phyloP scores from a whole-genome alignment of 92 coral and sea anemone species.

The Isaurus tuberculatus region DNA sequence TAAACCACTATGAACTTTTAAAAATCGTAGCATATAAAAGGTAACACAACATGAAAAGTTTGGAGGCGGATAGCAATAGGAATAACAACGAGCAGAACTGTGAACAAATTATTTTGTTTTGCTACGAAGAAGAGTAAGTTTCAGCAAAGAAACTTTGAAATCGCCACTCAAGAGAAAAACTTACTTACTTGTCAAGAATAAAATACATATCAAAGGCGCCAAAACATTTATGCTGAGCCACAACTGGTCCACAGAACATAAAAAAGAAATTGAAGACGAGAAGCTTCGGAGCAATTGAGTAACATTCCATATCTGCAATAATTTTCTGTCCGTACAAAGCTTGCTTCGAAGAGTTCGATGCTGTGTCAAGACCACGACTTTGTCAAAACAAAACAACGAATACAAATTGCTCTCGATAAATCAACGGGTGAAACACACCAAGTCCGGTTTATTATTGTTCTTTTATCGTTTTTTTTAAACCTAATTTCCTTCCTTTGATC shows the following conservation, averaged over 20 bases:
- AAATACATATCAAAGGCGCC: conserved; percentile 46
- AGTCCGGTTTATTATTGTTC: background rate
- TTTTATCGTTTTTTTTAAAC: background rate
- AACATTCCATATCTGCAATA: background rate
- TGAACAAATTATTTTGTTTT: too few species aligned
- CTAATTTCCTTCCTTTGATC: conserved; percentile 22
- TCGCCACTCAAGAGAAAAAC: background rate
- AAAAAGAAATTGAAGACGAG: conserved; percentile 11
- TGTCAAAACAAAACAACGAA: background rate
- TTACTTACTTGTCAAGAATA: conserved; percentile 40
- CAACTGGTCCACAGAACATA: conserved; percentile 3
- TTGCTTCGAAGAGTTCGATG: too few species aligned
- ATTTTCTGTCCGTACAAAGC: background rate
- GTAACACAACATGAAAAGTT: too few species aligned
- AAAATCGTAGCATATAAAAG: too few species aligned
- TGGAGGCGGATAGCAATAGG: too few species aligned
- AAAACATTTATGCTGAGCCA: conserved; percentile 41
- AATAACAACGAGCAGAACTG: too few species aligned
- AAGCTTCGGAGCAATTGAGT: background rate
- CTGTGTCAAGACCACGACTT: background rate
- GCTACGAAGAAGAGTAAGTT: background rate
- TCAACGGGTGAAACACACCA: background rate
- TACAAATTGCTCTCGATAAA: background rate
- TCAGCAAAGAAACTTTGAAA: background rate
- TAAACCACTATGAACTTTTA: background rate